Evolutionary conservation across 37 sponge, comb jelly and placozoan species (phyloP), one percentile per base, ranked within the genome.

Genomic region (Agelas oroides): DNA sequence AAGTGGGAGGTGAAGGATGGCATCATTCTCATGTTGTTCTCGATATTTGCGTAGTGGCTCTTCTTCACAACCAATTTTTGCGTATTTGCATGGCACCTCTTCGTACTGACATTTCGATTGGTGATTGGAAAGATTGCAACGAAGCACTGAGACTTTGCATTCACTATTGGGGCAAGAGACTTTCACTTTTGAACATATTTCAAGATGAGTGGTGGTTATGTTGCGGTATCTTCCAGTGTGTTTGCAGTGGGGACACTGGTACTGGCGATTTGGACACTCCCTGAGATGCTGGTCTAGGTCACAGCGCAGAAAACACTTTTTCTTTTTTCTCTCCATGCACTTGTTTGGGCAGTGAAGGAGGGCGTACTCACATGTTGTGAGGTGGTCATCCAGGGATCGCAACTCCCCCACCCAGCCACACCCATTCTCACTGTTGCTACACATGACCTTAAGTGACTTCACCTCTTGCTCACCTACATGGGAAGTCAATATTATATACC

Each of bases 341-440:
- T 38, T 52, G 55, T 84, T 84, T 23, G 84, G 35, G 53, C 84
- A 84, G 18, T 19, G 75, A 32, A 84, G 40, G 28, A 40, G n/a
- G 12, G 68, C 52, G 28, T 53, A 84, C 34, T 8, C 65, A 40
- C 84, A 84, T 12, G 60, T 24, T 1, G 12, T 1, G 37, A 53
- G 61, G 55, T 84, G 84, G 3, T 15, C 2, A 0, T 84, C 74
- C 52, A 60, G 32, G 6, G 59, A 39, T 41, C 66, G 53, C 53
- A 84, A 64, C 65, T 84, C 84, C 38, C 75, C 75, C 20, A 21
- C n/a, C 84, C 84, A 84, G 0, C 23, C n/a, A 40, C 84, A 84
- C 3, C 46, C 46, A 46, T 46, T 75, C 35, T 70, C 54, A 14
- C 31, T 36, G n/a, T 61, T 41, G 30, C 21, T 28, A n/a, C 84